Evolutionary conservation across 2,113 vertebrate species (phyloP), one percentile per base, ranked within the genome.

Genomic region (Bolborhynchus lineola): DNA sequence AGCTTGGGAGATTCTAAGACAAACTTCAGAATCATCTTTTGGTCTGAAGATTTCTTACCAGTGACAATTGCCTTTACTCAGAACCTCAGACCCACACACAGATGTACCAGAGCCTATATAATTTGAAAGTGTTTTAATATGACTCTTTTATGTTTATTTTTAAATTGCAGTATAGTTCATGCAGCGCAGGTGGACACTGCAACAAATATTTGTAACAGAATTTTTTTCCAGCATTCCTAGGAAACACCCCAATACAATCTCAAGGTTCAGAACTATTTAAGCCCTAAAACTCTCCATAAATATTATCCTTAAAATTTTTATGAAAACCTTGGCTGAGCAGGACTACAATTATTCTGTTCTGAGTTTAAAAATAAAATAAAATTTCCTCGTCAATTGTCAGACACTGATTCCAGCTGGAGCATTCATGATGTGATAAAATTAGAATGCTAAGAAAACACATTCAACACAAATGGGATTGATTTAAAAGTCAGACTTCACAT

Each of bases 401-500:
- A 95, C 79, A 37, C 72, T 85, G 76, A 78, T 98, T 97, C 96
- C 95, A 97, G 96, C 95, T 97, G 95, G 93, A 96, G 31, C 57
- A 70, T 89, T 93, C 86, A 92, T 71, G 84, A 91, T 91, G 76
- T 64, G 91, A 93, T 95, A 97, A 97, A 97, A 98, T 98, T 98
- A 98, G 97, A 97, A 96, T 60, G 44, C 71, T 96, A 70, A 94
- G 90, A 96, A 97, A 98, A 93, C 41, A 95, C 50, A 74, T 39
- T 96, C 85, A 63, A 83, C 19, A 80, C 53, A 96, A 97, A 96
- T 78, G 81, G 63, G 88, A 79, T 95, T 92, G 83, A 92, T 96
- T 97, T 98, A 94, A 96, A 97, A 98, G 92, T 96, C 94, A 97
- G 94, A 88, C 74, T 67, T 95, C 69, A 84, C 75, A 93, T 97